A percentile compares a stretch with the other conserved stretches of the same genome.
These are phyloP conservation scores for Macrotis lagotis DNA, from an alignment of 2,113 vertebrate genomes.

Conservation along the genomic window DNA sequence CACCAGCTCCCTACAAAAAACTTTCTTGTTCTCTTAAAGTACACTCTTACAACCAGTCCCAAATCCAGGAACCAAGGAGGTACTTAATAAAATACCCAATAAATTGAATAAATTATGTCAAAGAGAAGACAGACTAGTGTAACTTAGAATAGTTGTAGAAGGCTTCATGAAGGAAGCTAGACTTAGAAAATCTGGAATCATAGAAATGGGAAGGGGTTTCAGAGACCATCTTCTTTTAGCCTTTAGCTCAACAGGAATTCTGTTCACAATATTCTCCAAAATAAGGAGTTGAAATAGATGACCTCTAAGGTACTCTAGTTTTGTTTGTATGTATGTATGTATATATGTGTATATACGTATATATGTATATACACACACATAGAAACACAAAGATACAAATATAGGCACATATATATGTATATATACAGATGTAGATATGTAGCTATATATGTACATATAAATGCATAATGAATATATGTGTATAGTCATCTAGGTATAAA, in stretches of 20 bases:
- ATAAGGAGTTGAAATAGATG: too few species aligned
- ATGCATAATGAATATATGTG: too few species aligned
- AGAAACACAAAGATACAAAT: too few species aligned
- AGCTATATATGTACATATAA: too few species aligned
- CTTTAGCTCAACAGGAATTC: not conserved
- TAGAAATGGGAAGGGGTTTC: not conserved
- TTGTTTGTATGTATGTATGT: too few species aligned
- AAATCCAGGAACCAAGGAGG: not conserved
- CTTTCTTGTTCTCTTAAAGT: not conserved
- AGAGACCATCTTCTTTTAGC: not conserved
- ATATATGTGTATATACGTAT: too few species aligned
- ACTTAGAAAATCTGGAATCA: not conserved
- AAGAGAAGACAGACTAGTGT: not conserved
- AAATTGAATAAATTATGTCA: not conserved
- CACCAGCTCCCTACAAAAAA: not conserved
- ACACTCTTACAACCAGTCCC: not conserved
- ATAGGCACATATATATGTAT: too few species aligned
- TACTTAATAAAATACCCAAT: not conserved
- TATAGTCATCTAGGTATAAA: not conserved
- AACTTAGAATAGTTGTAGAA: not conserved
- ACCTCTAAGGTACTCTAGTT: too few species aligned
- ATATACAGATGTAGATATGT: too few species aligned
- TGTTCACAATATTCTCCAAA: not conserved
- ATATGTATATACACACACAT: too few species aligned
- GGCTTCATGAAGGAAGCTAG: not conserved